Evolutionary conservation across 2,113 vertebrate genomes (phyloP), one percentile per base, ranked within the genome.

Genomic region (Tiliqua scincoides): DNA sequence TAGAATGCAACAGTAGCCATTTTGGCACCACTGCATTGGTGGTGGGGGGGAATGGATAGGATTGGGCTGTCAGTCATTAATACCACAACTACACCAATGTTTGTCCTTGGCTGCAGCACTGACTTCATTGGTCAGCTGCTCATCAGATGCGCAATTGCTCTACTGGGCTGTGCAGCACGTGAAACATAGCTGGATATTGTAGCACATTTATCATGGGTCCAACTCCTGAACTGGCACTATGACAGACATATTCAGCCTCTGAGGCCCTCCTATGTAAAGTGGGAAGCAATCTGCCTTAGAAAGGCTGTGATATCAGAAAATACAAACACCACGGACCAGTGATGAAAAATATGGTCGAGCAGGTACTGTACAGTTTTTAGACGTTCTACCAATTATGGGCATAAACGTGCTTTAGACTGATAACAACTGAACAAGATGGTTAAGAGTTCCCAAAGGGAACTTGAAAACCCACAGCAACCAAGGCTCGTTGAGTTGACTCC

Each of bases 401-500:
- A 70, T 70, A 52, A 78, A 15, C 65, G 15, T 59, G 65, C 5
- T 18, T 67, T 48, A n/a, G 54, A 61, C 52, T 48, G 21, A 12
- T 9, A 20, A 62, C 57, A 59, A 57, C 7, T 35, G 25, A 30
- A 35, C 70, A 72, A 61, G 70, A 30, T 23, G 57, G 11, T 52
- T 8, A 25, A 76, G 43, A 57, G 65, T 57, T 85, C 52, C 32
- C 1, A 20, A 77, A 78, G 35, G 14, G 62, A 43, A 20, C 74
- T 68, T 6, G 85, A 32, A 62, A 84, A 14, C 1, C 11, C 2
- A 77, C 5, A 0, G 20, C 0, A 2, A 5, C 81, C 12, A 6
- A 54, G 20, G 63, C 20, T 82, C 10, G 68, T 61, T 14, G 8
- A 43, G 68, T 61, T 14, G 8, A 43, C 25, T 71, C 25, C n/a